These are phyloP conservation scores for Apis cerana DNA, from an alignment of 1,140 invertebrate genomes.

Conservation along the genomic window DNA sequence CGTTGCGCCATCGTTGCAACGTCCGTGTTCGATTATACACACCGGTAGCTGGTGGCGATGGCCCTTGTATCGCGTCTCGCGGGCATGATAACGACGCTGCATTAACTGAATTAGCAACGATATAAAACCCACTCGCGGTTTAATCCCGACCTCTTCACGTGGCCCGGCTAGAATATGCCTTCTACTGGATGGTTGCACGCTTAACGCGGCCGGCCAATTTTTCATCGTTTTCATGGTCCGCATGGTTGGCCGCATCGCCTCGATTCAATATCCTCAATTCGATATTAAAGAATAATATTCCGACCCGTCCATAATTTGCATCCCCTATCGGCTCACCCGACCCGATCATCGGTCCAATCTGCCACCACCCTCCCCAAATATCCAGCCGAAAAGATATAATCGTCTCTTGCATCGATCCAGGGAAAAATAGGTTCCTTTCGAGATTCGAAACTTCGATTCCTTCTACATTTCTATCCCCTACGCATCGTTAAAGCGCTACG, in stretches of 20 bases:
- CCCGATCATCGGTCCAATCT: neutral
- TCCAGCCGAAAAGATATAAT: neutral
- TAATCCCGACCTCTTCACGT: constrained; percentile 66
- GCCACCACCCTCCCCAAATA: neutral
- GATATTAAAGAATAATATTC: constrained; percentile 71
- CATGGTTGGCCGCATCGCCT: neutral
- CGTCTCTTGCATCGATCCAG: neutral
- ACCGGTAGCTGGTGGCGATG: neutral
- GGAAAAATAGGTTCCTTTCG: neutral
- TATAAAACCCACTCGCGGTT: constrained; percentile 68
- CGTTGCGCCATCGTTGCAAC: too few species aligned
- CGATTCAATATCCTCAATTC: constrained; percentile 58
- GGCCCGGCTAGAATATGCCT: constrained; percentile 40
- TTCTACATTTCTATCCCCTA: too few species aligned
- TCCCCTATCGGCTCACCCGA: neutral
- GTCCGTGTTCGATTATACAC: neutral
- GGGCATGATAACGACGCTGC: constrained; percentile 65
- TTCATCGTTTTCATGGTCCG: constrained; percentile 32
- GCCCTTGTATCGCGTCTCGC: constrained; percentile 17
- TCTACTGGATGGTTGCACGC: constrained; percentile 1
- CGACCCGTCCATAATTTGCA: constrained; percentile 50
- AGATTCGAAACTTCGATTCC: too few species aligned
- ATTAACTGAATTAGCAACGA: constrained; percentile 70
- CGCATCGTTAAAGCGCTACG: neutral
- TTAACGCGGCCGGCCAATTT: constrained; percentile 37